Percentiles rank a stretch among this genome's conserved stretches.
These are phyloP conservation scores for Platynereis dumerilii DNA, from an alignment of 2,888 invertebrate species.

Conservation along the genomic window DNA sequence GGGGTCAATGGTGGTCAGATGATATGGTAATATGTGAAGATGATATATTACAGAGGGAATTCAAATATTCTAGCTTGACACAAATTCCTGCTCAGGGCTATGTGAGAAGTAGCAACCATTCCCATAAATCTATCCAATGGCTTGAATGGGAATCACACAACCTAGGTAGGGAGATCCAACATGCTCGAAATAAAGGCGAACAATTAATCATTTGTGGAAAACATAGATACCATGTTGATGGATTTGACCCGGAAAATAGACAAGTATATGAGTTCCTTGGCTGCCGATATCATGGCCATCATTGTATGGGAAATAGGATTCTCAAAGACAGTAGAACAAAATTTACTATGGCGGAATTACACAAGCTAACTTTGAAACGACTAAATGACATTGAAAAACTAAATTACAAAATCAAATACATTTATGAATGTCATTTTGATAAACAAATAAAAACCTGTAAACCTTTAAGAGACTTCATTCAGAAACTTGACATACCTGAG, in stretches of 20 bases:
- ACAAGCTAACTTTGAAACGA: not conserved
- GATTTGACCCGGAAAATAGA: no score
- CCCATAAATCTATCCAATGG: not conserved
- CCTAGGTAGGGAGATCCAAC: not conserved
- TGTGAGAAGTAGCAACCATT: no score
- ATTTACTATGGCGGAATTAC: not conserved
- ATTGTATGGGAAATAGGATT: not conserved
- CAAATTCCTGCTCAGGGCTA: no score
- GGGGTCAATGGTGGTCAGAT: no score
- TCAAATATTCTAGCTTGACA: no score
- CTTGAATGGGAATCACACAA: not conserved
- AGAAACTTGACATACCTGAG: not conserved
- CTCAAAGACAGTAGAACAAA: not conserved
- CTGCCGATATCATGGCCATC: no score
- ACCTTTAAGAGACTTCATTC: not conserved
- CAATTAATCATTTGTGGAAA: not conserved
- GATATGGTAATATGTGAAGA: no score
- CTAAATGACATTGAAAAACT: not conserved
- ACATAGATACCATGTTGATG: no score
- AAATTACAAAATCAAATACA: slow-evolving; percentile 3
- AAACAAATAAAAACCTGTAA: not conserved
- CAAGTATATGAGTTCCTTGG: no score
- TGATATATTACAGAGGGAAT: no score
- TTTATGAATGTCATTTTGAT: slow-evolving; percentile 13
- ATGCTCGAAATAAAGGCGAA: slow-evolving; percentile 1